These are phyloP conservation scores for Enoplosus armatus DNA, from an alignment of 2,797 vertebrate species.

Conservation along the genomic window DNA sequence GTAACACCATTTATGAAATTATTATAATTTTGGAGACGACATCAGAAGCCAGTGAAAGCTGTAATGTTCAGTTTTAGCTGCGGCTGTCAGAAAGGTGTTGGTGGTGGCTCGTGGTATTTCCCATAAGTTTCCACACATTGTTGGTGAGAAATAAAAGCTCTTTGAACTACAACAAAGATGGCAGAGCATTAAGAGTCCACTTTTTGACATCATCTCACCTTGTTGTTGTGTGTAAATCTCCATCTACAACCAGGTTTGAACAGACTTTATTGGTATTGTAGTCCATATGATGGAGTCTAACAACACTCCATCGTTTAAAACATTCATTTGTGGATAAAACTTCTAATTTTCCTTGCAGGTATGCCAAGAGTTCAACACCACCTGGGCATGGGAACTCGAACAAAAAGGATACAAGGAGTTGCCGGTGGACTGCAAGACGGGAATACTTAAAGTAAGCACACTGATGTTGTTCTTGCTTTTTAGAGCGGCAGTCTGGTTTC, in stretches of 20 bases:
- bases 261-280: neutral
- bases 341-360: constrained; percentile 80
- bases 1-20: neutral
- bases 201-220: neutral
- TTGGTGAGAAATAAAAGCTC: neutral
- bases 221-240: neutral
- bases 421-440: constrained; percentile 94
- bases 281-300: neutral
- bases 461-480: neutral
- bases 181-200: neutral
- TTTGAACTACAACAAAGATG: neutral
- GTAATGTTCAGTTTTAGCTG: neutral
- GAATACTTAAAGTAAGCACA: constrained; percentile 92
- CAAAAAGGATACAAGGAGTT: constrained; percentile 96
- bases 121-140: neutral
- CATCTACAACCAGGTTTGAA: neutral
- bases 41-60: neutral
- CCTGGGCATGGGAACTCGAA: constrained; percentile 99
- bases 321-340: neutral
- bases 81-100: neutral
- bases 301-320: too few relatives aligned
- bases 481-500: neutral
- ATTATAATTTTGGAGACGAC: neutral
- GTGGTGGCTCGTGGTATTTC: neutral
- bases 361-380: constrained; percentile 96